These are phyloP conservation scores for Antennarius maculatus DNA, from an alignment of 2,797 vertebrate species.

Conservation along the genomic window DNA sequence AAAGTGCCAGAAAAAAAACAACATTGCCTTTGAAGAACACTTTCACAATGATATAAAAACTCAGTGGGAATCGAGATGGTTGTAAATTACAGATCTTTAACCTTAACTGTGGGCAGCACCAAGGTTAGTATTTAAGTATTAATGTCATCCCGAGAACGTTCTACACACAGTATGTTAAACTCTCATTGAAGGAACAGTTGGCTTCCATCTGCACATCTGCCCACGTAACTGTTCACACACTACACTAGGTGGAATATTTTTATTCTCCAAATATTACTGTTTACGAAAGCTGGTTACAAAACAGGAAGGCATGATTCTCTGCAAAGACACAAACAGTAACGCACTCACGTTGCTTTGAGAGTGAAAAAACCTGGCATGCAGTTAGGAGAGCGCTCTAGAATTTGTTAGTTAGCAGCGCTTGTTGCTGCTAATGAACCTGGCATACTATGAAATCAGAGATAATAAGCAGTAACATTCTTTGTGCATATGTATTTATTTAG, in stretches of 20 bases:
- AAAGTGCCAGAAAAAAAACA: conserved; percentile 41
- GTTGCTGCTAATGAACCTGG: conserved; percentile 56
- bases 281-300: conserved; percentile 44
- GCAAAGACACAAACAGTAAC: conserved; percentile 52
- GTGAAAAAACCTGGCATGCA: conserved; percentile 34
- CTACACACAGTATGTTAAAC: conserved; percentile 43
- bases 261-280: conserved; percentile 39
- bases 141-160: conserved; percentile 55
- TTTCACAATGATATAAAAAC: conserved; percentile 46
- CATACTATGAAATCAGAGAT: conserved; percentile 49
- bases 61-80: conserved; percentile 15
- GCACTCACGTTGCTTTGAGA: conserved; percentile 33
- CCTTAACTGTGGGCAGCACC: conserved; percentile 38
- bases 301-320: conserved; percentile 29
- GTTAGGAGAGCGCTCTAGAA: conserved; percentile 51
- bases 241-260: conserved; percentile 31
- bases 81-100: conserved; percentile 40
- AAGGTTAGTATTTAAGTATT: conserved; percentile 48
- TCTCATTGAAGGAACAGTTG: conserved; percentile 50
- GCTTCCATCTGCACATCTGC: conserved; percentile 46
- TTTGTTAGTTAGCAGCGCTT: conserved; percentile 53
- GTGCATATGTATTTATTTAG: conserved; percentile 24
- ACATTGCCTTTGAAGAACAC: conserved; percentile 60
- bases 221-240: conserved; percentile 29
- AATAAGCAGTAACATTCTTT: conserved; percentile 32